A percentile compares a stretch with the other conserved stretches of the same genome.
Evolutionary conservation across 1,140 invertebrate genomes (phyloP).

Genomic region (Diploscapter pachys): DNA sequence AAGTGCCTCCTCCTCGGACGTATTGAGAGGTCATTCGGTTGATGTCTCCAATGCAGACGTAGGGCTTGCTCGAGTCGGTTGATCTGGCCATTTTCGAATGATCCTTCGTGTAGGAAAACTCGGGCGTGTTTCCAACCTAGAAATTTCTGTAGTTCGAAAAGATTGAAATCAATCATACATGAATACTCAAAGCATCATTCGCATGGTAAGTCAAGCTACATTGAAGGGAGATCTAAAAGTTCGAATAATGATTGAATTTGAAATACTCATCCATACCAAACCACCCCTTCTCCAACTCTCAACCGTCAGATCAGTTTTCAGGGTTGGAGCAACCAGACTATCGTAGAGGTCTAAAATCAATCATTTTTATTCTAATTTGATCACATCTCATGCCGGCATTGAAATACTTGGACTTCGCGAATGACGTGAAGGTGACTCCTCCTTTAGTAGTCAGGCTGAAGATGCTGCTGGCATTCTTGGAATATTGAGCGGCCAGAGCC

Average conservation of each 20-base stretch:
- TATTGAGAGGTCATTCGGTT: conserved; percentile 47
- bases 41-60: conserved; percentile 45
- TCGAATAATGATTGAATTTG: not conserved
- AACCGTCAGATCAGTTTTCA: conserved; percentile 35
- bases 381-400: conserved; percentile 21
- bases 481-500: too few relatives aligned
- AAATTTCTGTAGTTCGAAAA: not conserved
- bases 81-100: conserved; percentile 44
- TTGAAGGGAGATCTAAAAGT: conserved; percentile 9
- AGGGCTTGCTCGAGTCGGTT: conserved; percentile 15
- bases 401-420: conserved; percentile 41
- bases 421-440: conserved; percentile 34
- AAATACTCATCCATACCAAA: not conserved
- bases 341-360: conserved; percentile 40
- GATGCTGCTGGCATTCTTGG: conserved; percentile 11
- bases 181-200: conserved; percentile 18
- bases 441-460: conserved; percentile 19
- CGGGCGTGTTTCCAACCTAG: conserved; percentile 28
- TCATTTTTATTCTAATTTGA: not conserved
- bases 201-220: conserved; percentile 17
- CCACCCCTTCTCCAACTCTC: conserved; percentile 42
- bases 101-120: conserved; percentile 45
- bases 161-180: not conserved
- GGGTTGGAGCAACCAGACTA: conserved; percentile 36
- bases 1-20: conserved; percentile 41